phyloP scores from a whole-genome alignment of 37 sponge, comb jelly and placozoan species.

The Mnemiopsis leidyi region DNA sequence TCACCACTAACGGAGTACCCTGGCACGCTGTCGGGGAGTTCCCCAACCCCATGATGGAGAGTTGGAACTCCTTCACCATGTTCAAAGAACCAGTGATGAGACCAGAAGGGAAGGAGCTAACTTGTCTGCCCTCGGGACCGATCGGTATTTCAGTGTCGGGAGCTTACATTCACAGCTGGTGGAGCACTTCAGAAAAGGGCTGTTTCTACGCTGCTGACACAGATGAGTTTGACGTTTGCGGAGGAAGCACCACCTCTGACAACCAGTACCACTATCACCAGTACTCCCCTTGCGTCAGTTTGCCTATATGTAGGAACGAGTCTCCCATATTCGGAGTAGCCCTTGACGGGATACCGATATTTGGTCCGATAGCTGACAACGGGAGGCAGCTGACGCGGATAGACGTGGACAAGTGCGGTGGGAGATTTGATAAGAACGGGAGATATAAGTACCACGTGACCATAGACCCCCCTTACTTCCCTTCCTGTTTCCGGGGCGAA shows the following conservation, averaged over 20 bases:
- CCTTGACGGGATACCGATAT: slow-evolving; percentile 20
- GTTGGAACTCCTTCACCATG: not conserved
- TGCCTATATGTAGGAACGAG: not conserved
- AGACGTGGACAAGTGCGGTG: slow-evolving; percentile 37
- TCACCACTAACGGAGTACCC: not conserved
- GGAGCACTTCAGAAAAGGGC: not conserved
- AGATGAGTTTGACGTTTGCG: not conserved
- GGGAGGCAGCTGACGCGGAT: not conserved
- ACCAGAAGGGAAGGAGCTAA: not conserved
- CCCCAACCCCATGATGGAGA: not conserved
- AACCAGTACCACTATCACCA: not conserved
- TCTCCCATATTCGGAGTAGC: not conserved
- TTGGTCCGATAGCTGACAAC: not conserved
- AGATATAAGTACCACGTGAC: slow-evolving; percentile 14
- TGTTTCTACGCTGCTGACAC: not conserved
- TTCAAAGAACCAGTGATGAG: slow-evolving; percentile 8
- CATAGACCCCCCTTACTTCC: slow-evolving; percentile 11
- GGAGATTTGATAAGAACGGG: not conserved
- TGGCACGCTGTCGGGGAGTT: not conserved
- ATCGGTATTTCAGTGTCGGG: slow-evolving; percentile 1
- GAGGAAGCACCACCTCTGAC: not conserved
- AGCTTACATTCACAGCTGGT: not conserved
- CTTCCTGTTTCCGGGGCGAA: not conserved
- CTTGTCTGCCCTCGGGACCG: not conserved
- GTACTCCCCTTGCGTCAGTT: not conserved